Evolutionary conservation across 2,888 invertebrate genomes (phyloP).

Genomic region (Andricus curvator): DNA sequence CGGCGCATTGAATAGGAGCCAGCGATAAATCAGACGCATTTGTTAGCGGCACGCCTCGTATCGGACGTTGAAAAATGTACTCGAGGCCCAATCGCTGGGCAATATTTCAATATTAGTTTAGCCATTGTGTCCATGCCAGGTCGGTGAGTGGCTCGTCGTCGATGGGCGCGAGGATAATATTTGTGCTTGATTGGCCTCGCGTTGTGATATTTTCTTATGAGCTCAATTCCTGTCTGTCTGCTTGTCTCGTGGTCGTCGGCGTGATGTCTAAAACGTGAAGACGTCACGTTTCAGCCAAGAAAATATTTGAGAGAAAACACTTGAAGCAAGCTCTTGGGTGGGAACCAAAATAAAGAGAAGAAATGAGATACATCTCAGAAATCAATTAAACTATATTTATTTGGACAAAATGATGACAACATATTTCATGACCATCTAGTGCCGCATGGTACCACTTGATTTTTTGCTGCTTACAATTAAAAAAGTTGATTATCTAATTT

Average conservation of each 20-base stretch:
- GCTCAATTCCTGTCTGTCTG: not conserved
- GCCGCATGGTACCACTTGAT: too few relatives aligned
- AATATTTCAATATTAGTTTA: conserved; percentile 78
- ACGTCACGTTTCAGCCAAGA: not conserved
- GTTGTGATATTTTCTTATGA: conserved; percentile 51
- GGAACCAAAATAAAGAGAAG: not conserved
- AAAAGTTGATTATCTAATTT: too few relatives aligned
- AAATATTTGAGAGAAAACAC: conserved; percentile 17
- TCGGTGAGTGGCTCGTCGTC: conserved; percentile 50
- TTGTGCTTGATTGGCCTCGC: conserved; percentile 58
- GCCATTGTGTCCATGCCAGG: conserved; percentile 65
- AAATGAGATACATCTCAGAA: not conserved
- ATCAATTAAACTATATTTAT: not conserved
- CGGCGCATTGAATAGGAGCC: conserved; percentile 65
- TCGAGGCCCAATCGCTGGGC: conserved; percentile 68
- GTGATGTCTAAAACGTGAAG: not conserved
- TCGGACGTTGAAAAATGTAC: conserved; percentile 74
- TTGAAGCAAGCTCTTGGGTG: not conserved
- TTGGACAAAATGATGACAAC: not conserved
- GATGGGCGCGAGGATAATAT: conserved; percentile 56
- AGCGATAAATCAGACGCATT: conserved; percentile 72
- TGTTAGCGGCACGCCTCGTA: conserved; percentile 71
- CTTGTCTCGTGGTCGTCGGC: not conserved
- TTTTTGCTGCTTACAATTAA: too few relatives aligned
- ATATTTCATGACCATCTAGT: not conserved